Conservation (phyloP, 2,113 vertebrate species). For the Pelmatolapia mariae region DNA sequence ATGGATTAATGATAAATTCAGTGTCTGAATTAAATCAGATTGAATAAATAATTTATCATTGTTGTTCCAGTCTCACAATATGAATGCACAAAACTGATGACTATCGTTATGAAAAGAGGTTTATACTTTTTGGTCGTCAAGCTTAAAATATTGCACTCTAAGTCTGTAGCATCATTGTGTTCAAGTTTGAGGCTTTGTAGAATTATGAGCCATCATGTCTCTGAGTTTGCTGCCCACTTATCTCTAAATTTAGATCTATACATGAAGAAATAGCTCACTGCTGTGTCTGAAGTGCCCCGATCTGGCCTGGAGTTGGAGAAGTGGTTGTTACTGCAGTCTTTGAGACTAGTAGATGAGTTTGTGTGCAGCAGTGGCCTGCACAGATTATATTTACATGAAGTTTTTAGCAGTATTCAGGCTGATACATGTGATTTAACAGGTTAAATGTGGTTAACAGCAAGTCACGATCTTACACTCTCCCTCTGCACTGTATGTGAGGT, state of each 20-base stretch:
- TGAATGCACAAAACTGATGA: not conserved
- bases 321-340: not conserved
- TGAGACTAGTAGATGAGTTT: not conserved
- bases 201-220: not conserved
- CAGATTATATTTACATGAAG: not conserved
- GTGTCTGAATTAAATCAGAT: not conserved
- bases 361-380: not conserved
- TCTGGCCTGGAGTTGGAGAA: not conserved
- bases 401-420: not conserved
- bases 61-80: not conserved
- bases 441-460: not conserved
- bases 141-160: not conserved
- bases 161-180: not conserved
- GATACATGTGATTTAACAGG: not conserved
- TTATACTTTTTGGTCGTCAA: not conserved
- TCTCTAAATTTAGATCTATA: slow-evolving; percentile 23
- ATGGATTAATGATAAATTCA: not conserved
- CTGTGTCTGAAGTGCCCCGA: not conserved
- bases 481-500: not conserved
- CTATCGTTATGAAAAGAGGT: not conserved
- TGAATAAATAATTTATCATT: not conserved
- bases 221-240: slow-evolving; percentile 14
- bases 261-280: not conserved
- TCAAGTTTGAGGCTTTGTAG: not conserved
- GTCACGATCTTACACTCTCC: slow-evolving; percentile 2